Base-by-base conservation (phyloP, 2,113 vertebrate species). In the Calidris pygmaea region DNA sequence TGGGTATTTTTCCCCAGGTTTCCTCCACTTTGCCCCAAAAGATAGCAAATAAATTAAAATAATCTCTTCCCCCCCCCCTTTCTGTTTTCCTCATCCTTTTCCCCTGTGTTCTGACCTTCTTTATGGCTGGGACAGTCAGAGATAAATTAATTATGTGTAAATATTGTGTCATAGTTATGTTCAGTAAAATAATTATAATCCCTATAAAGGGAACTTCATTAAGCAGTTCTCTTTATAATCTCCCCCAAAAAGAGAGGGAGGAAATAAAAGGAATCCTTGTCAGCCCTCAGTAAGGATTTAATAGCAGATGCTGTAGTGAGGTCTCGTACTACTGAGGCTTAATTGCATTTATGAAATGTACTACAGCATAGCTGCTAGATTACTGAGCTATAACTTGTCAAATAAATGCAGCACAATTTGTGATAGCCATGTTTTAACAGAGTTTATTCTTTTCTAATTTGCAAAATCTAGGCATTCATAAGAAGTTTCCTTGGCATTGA, bases 361-460 rank as follows among this genome's bases (percentile, higher is more conserved):
- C 18, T 73, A 19, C 34, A 67, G 14, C 30, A 14, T 96, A 66
- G 95, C 74, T 90, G 10, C 45, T 89, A 79, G 62, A 91, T 85
- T 93, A 87, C 27, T 92, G 48, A 66, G 35, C 78, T 87, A 29
- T 70, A 48, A 37, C 41, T 86, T 86, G 55, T 86, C 65, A 90
- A 80, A 88, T 74, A 90, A 88, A 86, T 90, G 39, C 45, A 90
- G 32, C 27, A 63, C 7, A 41, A 35, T 75, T 90, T 81, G 18
- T 60, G 47, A 92, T 67, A 86, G 9, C 30, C 16, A 7, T 53
- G 3, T 75, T 91, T 94, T 84, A 75, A 50, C 59, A 52, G 20
- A 60, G 55, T 85, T 80, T 92, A 52, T 94, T 93, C 37, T 26
- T 81, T 65, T 92, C 20, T 80, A 55, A 72, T 88, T 96, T 88